Conservation (phyloP, 1,140 invertebrate genomes). For the Drosophila melanica region DNA sequence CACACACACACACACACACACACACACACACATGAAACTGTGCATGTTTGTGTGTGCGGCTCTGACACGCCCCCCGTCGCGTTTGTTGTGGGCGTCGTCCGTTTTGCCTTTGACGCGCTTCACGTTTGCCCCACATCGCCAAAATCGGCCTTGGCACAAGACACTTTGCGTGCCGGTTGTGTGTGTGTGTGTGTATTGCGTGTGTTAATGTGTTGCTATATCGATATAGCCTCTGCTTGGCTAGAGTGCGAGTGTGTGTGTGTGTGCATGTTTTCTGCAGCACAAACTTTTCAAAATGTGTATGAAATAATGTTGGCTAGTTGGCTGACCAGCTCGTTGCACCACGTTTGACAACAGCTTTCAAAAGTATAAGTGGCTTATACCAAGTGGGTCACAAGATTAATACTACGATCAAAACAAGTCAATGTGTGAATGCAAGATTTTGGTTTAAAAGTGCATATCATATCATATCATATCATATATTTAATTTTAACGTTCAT, state of each 20-base stretch:
- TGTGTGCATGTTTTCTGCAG: neutral
- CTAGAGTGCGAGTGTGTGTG: neutral
- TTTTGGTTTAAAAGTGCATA: too few relatives aligned
- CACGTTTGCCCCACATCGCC: slow-evolving; percentile 39
- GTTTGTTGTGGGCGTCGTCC: slow-evolving; percentile 30
- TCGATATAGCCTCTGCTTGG: neutral
- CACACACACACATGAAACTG: neutral
- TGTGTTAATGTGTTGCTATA: slow-evolving; percentile 12
- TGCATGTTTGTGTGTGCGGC: slow-evolving; percentile 29
- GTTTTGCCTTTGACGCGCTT: slow-evolving; percentile 31
- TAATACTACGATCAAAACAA: too few relatives aligned
- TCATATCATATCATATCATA: too few relatives aligned
- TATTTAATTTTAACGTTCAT: too few relatives aligned
- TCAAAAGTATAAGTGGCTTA: neutral
- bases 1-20: slow-evolving; percentile 7
- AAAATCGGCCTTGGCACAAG: slow-evolving; percentile 35
- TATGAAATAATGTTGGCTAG: neutral
- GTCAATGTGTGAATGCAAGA: too few relatives aligned
- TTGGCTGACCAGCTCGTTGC: neutral
- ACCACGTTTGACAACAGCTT: neutral
- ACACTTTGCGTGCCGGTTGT: slow-evolving; percentile 6
- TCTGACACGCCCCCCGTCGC: slow-evolving; percentile 54
- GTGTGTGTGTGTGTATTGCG: slow-evolving; percentile 19
- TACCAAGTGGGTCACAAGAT: neutral
- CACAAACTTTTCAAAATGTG: neutral